These are phyloP conservation scores for Tokudaia muenninki DNA, from an alignment of 2,797 vertebrate species.

Conservation along the genomic window DNA sequence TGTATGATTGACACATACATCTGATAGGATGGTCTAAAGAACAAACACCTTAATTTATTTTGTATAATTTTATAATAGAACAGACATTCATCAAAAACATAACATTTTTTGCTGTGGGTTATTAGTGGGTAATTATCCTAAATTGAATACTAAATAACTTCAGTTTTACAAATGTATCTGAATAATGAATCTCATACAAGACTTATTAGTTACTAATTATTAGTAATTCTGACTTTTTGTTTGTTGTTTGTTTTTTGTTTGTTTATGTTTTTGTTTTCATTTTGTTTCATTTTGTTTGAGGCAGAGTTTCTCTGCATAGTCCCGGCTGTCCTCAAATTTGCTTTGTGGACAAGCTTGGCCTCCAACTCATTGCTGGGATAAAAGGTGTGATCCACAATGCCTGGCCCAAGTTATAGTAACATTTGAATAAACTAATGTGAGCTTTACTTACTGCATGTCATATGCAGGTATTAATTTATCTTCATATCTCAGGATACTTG, in stretches of 20 bases:
- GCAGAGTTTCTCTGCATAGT: neutral
- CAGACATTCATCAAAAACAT: neutral
- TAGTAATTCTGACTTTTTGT: neutral
- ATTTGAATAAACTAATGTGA: neutral
- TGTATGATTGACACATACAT: neutral
- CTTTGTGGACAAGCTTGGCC: neutral
- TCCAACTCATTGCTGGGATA: neutral
- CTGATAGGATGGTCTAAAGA: neutral
- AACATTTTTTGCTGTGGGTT: neutral
- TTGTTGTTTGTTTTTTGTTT: neutral
- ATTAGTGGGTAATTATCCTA: neutral
- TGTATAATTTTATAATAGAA: neutral
- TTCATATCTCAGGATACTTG: neutral
- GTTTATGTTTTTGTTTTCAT: neutral
- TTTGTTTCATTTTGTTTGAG: neutral
- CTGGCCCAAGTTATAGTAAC: neutral
- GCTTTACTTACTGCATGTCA: neutral
- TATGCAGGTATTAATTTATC: neutral
- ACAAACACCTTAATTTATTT: neutral
- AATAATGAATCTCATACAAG: neutral
- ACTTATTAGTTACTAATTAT: neutral
- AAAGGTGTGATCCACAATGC: neutral
- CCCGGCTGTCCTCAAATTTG: neutral
- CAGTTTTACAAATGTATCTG: neutral
- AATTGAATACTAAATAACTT: neutral